Percentiles rank a stretch among this genome's conserved stretches.
Conservation (phyloP, 2,113 vertebrate species). For the Neogobius melanostomus region DNA sequence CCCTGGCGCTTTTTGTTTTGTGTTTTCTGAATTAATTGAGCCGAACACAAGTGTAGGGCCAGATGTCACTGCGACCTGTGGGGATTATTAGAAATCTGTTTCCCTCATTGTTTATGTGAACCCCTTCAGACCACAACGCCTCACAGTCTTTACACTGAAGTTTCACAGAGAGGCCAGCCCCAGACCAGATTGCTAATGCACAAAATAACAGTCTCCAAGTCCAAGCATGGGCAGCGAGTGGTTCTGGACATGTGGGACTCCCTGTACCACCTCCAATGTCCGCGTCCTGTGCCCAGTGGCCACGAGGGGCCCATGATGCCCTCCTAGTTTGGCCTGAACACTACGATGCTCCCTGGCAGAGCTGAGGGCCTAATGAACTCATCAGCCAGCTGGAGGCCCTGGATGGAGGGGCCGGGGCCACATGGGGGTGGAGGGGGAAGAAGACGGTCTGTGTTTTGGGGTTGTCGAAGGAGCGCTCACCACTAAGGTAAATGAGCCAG, state of each 20-base stretch:
- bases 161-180: slow-evolving; percentile 50
- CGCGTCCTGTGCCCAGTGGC: slow-evolving; percentile 59
- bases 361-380: slow-evolving; percentile 77
- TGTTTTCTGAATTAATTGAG: slow-evolving; percentile 76
- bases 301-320: slow-evolving; percentile 66
- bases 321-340: slow-evolving; percentile 63
- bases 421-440: slow-evolving; percentile 31
- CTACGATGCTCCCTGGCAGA: slow-evolving; percentile 69
- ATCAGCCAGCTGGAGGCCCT: slow-evolving; percentile 79
- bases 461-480: slow-evolving; percentile 31
- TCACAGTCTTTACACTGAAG: slow-evolving; percentile 46
- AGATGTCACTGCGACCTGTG: slow-evolving; percentile 76
- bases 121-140: slow-evolving; percentile 57
- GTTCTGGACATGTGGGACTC: slow-evolving; percentile 63
- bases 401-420: slow-evolving; percentile 54
- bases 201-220: slow-evolving; percentile 53
- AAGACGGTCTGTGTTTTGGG: slow-evolving; percentile 28
- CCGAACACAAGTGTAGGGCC: slow-evolving; percentile 70
- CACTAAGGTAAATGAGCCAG: slow-evolving; percentile 54
- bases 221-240: slow-evolving; percentile 43
- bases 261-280: slow-evolving; percentile 65
- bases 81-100: slow-evolving; percentile 78
- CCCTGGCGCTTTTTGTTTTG: slow-evolving; percentile 73
- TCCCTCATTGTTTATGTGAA: slow-evolving; percentile 67
- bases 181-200: slow-evolving; percentile 70